A percentile compares a stretch with the other conserved stretches of the same genome.
phyloP scores from a whole-genome alignment of 2,113 vertebrate species.

The Scartelaos histophorus region DNA sequence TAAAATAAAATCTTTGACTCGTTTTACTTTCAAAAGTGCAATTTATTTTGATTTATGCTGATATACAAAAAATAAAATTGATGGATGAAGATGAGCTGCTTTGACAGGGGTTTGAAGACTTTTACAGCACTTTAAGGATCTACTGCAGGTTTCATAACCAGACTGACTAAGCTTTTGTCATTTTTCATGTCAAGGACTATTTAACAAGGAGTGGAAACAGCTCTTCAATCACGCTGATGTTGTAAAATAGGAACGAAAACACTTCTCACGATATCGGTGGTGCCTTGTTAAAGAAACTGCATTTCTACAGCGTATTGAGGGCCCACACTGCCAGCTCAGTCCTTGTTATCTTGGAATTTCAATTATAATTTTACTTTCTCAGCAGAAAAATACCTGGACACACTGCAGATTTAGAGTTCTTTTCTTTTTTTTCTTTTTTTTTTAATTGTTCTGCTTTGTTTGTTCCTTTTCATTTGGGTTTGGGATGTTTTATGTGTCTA shows the following conservation, averaged over 20 bases:
- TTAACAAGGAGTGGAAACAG: neutral
- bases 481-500: too few relatives aligned
- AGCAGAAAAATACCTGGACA: too few relatives aligned
- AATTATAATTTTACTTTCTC: too few relatives aligned
- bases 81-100: slow-evolving; percentile 7
- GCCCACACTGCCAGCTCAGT: too few relatives aligned
- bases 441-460: too few relatives aligned
- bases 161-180: neutral
- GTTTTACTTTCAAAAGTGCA: too few relatives aligned
- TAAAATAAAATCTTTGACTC: too few relatives aligned
- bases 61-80: neutral
- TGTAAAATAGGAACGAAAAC: neutral
- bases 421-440: too few relatives aligned
- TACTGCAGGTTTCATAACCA: neutral
- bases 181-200: neutral
- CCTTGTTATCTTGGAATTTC: too few relatives aligned
- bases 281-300: neutral
- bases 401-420: too few relatives aligned
- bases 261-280: neutral
- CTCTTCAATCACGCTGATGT: neutral
- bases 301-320: too few relatives aligned
- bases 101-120: neutral
- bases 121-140: neutral
- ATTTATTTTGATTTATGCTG: neutral
- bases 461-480: too few relatives aligned